A percentile compares a stretch with the other conserved stretches of the same genome.
Conservation (phyloP, 2,797 vertebrate species). For the Melanotaenia maccullochi region DNA sequence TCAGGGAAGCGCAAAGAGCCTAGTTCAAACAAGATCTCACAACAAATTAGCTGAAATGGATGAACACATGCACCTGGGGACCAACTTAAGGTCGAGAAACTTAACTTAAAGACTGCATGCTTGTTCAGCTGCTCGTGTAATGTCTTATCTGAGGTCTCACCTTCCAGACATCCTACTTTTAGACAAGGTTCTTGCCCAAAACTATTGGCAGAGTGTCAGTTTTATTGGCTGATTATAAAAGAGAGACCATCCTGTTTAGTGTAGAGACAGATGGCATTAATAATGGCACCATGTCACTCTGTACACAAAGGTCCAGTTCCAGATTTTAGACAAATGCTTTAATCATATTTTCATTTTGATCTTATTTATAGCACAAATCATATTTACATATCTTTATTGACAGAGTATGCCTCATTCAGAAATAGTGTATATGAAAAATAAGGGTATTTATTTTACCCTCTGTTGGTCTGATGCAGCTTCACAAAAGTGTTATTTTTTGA, state of each 20-base stretch:
- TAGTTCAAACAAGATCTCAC: conserved; percentile 51
- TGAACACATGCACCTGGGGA: conserved; percentile 57
- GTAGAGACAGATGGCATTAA: conserved; percentile 67
- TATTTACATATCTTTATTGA: conserved; percentile 15
- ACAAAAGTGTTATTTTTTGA: conserved; percentile 49
- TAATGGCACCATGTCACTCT: conserved; percentile 53
- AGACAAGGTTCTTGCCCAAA: conserved; percentile 51
- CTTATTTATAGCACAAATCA: conserved; percentile 2
- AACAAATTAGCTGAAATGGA: conserved; percentile 52
- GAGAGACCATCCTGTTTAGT: conserved; percentile 57
- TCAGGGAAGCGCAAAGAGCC: conserved; percentile 24
- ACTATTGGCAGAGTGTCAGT: conserved; percentile 60
- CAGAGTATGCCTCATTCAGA: conserved; percentile 4
- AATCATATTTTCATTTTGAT: conserved; percentile 20
- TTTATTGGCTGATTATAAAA: conserved; percentile 67
- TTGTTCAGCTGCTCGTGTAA: conserved; percentile 26
- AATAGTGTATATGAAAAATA: conserved; percentile 17
- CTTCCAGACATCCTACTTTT: conserved; percentile 53
- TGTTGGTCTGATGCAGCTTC: conserved; percentile 40
- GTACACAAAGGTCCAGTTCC: conserved; percentile 33
- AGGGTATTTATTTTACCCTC: conserved; percentile 24
- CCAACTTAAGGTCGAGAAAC: conserved; percentile 12
- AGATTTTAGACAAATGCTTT: conserved; percentile 36
- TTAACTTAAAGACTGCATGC: conserved; percentile 19
- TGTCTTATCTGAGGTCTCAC: conserved; percentile 44